Evolutionary conservation across 2,113 vertebrate species (phyloP), one percentile per base, ranked within the genome.

Genomic region (Cichladusa arquata): DNA sequence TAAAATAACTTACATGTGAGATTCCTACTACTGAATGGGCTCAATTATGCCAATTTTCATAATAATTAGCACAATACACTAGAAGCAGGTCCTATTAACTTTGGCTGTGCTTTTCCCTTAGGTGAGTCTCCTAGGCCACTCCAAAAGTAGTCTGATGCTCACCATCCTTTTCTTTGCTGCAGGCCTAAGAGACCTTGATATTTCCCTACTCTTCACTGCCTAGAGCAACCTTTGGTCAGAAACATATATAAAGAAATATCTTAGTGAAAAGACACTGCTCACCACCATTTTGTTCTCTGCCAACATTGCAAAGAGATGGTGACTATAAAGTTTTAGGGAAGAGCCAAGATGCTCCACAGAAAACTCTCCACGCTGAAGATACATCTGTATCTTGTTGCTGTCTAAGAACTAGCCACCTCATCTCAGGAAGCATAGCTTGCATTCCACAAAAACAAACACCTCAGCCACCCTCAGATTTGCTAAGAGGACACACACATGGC

Each of bases 1-100:
- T 73, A 91, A 93, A 95, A 95, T 14, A 4, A 20, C 12, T 95
- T 86, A 38, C 25, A 14, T 73, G 33, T 80, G 60, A 87, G 36
- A 88, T 48, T 82, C 12, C 26, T 82, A 18, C 19, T 17, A 22
- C 15, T 44, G 26, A 88, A 92, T 70, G 40, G 42, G 8, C 6
- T 34, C 15, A 14, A 40, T 77, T 82, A 88, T 61, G 26, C 4
- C 19, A 72, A 51, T 74, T 88, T 93, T 93, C n/a, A 13, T 36
- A 44, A 58, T 24, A 51, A 84, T 83, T 86, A 71, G 38, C 50
- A 48, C 23, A 34, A 6, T 28, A 58, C 7, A 38, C 31, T 36
- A 44, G 38, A 85, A 80, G 20, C 12, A 70, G 15, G 28, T 66
- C 13, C 38, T 80, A 14, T 20, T 47, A 47, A 28, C 22, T 85